Conservation (phyloP, 1,140 invertebrate species). For the Thereuonema tuberculata region DNA sequence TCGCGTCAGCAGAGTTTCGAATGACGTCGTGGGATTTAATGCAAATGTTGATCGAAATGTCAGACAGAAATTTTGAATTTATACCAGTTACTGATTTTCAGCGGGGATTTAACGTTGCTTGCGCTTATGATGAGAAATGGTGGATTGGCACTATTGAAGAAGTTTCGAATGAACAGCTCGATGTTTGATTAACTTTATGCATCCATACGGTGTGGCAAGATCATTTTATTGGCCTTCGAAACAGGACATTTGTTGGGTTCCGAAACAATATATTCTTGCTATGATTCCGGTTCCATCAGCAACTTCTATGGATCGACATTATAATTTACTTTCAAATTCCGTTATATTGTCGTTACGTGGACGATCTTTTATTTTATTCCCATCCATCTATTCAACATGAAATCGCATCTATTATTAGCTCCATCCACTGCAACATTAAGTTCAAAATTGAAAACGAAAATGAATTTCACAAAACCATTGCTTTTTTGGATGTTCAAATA, state of each 20-base stretch:
- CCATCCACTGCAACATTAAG: too few species aligned
- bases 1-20: background rate
- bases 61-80: background rate
- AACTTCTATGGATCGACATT: background rate
- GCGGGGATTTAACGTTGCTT: background rate
- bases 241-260: background rate
- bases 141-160: background rate
- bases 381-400: too few species aligned
- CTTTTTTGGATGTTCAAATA: too few species aligned
- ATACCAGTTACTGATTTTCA: background rate
- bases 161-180: background rate
- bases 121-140: background rate
- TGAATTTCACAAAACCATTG: too few species aligned
- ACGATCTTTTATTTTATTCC: too few species aligned
- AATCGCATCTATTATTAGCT: too few species aligned
- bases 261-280: background rate
- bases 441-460: too few species aligned
- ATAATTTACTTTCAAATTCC: too few species aligned
- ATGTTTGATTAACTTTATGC: background rate
- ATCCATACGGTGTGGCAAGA: background rate
- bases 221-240: background rate
- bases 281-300: background rate
- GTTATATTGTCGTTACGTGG: too few species aligned
- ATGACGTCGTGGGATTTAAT: background rate
- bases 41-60: background rate